Evolutionary conservation across 1,140 invertebrate species (phyloP).

Genomic region (Drosophila arawakana): DNA sequence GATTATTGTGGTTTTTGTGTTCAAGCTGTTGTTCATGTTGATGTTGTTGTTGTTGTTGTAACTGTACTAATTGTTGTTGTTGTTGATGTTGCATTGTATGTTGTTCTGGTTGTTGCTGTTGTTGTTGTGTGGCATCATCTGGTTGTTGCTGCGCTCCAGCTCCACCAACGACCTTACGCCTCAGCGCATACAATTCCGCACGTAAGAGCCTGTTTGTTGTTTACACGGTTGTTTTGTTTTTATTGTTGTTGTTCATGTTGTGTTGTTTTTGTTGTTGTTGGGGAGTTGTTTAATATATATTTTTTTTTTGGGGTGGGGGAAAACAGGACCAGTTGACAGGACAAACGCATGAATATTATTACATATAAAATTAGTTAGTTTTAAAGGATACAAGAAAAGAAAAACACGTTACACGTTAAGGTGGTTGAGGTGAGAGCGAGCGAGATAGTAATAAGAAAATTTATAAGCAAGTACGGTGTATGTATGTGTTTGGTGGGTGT

Average conservation of each 20-base stretch:
- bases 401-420: conserved; percentile 60
- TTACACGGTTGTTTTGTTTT: background rate
- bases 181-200: conserved; percentile 87
- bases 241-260: conserved; percentile 29
- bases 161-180: conserved; percentile 85
- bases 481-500: conserved; percentile 21
- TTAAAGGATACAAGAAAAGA: conserved; percentile 37
- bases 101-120: conserved; percentile 53
- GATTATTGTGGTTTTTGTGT: conserved; percentile 73
- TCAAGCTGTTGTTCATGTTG: conserved; percentile 63
- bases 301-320: conserved; percentile 10
- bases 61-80: conserved; percentile 54
- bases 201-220: conserved; percentile 87
- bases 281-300: conserved; percentile 22
- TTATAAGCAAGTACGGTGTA: conserved; percentile 47
- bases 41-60: conserved; percentile 61
- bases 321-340: conserved; percentile 14
- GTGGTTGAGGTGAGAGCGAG: conserved; percentile 15
- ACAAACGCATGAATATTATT: conserved; percentile 62
- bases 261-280: conserved; percentile 35
- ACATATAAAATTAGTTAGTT: conserved; percentile 46
- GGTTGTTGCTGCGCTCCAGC: conserved; percentile 43
- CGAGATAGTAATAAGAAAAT: conserved; percentile 41
- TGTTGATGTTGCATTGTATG: conserved; percentile 57
- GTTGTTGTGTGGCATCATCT: conserved; percentile 71